Evolutionary conservation across 2,113 vertebrate species (phyloP).

Genomic region (Callaeas wilsoni): DNA sequence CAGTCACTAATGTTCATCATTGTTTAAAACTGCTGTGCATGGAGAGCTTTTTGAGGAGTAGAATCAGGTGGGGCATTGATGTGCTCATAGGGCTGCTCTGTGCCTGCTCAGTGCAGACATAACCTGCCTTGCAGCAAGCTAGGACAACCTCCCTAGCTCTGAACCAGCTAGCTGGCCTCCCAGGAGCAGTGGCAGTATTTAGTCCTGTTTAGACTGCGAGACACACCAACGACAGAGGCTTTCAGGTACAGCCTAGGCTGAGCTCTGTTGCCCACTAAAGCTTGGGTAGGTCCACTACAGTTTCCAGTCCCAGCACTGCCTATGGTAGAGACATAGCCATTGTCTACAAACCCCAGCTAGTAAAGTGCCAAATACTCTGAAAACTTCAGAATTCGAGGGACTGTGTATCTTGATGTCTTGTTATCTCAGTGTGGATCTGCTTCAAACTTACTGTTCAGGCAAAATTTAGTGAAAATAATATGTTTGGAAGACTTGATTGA

Average conservation of each 20-base stretch:
- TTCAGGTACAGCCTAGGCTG: background rate
- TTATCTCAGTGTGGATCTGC: background rate
- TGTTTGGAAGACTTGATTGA: background rate
- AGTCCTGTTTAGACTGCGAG: background rate
- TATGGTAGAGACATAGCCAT: accelerated
- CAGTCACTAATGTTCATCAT: background rate
- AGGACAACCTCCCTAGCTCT: background rate
- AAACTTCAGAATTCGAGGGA: background rate
- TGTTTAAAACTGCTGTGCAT: background rate
- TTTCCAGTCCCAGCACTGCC: background rate
- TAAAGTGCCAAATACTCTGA: background rate
- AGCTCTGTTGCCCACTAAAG: background rate
- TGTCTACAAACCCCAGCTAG: background rate
- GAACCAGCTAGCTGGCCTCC: background rate
- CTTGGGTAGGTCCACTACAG: background rate
- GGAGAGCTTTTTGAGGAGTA: background rate
- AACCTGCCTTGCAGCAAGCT: background rate
- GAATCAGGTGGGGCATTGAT: background rate
- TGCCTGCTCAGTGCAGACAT: background rate
- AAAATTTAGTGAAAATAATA: background rate
- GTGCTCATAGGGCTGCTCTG: background rate
- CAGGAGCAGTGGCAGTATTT: background rate
- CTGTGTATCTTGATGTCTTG: background rate
- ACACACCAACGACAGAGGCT: background rate
- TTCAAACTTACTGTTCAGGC: background rate